These are phyloP conservation scores for Mimas tiliae DNA, from an alignment of 2,888 invertebrate genomes.

Conservation along the genomic window DNA sequence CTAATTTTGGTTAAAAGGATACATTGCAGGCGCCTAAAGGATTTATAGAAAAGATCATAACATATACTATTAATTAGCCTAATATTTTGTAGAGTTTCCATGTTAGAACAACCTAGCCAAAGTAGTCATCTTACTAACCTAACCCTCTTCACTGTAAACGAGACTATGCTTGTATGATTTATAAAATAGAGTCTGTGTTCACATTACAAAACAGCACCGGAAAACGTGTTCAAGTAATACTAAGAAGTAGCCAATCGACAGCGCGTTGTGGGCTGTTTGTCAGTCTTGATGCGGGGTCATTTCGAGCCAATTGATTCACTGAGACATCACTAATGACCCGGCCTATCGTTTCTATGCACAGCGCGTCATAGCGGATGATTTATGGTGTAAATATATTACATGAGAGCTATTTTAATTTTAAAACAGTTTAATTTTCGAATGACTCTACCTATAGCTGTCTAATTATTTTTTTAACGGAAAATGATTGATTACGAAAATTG, in stretches of 20 bases:
- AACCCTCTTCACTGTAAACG: too few relatives aligned
- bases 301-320: conserved; percentile 76
- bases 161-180: too few relatives aligned
- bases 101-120: too few relatives aligned
- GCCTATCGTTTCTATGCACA: conserved; percentile 35
- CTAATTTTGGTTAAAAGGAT: too few relatives aligned
- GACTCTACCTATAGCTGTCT: too few relatives aligned
- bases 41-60: too few relatives aligned
- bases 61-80: too few relatives aligned
- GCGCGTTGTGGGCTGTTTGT: conserved; percentile 28
- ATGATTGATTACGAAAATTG: too few relatives aligned
- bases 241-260: conserved; percentile 34
- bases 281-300: conserved; percentile 54
- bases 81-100: too few relatives aligned
- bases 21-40: too few relatives aligned
- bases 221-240: conserved; percentile 31
- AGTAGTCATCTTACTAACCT: too few relatives aligned
- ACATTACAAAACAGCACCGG: conserved; percentile 19
- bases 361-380: conserved; percentile 31
- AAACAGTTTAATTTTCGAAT: neutral
- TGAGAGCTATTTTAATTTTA: neutral
- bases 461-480: too few relatives aligned
- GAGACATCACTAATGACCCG: conserved; percentile 68
- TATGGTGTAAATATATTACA: conserved; percentile 28
- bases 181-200: neutral